Evolutionary conservation across 2,113 vertebrate species (phyloP).

Genomic region (Pampusana beccarii): DNA sequence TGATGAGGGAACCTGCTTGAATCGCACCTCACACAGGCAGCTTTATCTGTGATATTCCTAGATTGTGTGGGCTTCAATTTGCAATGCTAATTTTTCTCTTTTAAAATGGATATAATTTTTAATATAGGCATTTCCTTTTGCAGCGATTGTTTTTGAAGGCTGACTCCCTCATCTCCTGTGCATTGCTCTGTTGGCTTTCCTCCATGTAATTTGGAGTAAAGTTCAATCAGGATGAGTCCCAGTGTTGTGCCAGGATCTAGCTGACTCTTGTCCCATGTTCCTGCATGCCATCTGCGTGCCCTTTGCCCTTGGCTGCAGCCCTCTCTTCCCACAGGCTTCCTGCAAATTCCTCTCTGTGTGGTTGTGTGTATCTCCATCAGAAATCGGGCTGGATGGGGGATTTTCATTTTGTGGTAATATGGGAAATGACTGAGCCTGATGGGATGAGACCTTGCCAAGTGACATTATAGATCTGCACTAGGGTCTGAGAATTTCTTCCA

Average conservation of each 20-base stretch:
- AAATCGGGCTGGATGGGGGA: not conserved
- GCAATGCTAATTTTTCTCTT: not conserved
- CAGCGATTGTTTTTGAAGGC: not conserved
- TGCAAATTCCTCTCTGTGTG: not conserved
- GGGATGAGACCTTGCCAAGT: not conserved
- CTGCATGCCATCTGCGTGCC: not conserved
- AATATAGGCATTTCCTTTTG: not conserved
- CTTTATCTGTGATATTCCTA: not conserved
- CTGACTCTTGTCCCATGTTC: not conserved
- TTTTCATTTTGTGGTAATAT: not conserved
- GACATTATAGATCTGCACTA: not conserved
- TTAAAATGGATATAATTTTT: not conserved
- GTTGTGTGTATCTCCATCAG: not conserved
- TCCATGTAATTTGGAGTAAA: not conserved
- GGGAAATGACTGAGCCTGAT: rapidly evolving
- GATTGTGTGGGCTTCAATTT: not conserved
- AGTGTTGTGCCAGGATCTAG: not conserved
- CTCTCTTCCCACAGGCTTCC: not conserved
- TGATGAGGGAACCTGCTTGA: not conserved
- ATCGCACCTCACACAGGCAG: not conserved
- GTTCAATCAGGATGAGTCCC: not conserved
- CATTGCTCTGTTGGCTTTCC: not conserved
- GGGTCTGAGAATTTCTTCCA: not conserved
- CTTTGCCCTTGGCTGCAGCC: not conserved
- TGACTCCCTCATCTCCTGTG: not conserved